Base-by-base conservation (phyloP, 1,140 invertebrate species). In the Drosophila nigrodunni region DNA sequence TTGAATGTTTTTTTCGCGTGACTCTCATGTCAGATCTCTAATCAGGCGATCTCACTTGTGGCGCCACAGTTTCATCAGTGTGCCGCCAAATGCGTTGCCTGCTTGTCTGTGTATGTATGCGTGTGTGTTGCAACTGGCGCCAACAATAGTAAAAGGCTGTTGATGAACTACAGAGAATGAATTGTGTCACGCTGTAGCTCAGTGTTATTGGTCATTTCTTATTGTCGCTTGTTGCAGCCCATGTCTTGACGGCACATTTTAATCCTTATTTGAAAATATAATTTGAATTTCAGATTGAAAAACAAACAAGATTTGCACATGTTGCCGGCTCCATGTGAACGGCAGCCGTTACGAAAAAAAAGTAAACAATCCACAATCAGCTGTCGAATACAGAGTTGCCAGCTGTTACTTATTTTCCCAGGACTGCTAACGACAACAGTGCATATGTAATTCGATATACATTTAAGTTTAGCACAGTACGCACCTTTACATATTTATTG, bases 21-120 rank as follows among this genome's bases (percentile, higher is more conserved):
- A 86, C 82, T 87, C 66, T 77, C 77, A 74, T 83, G 81, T 80
- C 78, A 67, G 78, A 86, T 81, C 71, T 87, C 49, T 74, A 69
- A 74, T 76, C 65, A 74, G 44, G 44, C 65, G 39, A 85, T 85
- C 81, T 85, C 50, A 73, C 55, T 76, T 37, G 71, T 68, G 76
- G 80, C 80, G 72, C 54, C 60, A 66, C 44, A 37, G 69, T 52
- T 64, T 39, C 39, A 79, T 79, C 77, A 79, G 74, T 77, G 72
- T 68, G 71, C 67, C 49, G 62, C 55, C 74, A 60, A 57, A 66
- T 73, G 74, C 18, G 57, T 62, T 69, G 37, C 47, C 67, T 46
- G 18, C 49, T 11, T 65, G n/a, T 64, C 5, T 39, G 3, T 39
- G 7, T 39, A 11, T 46, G 58, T n/a, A 2, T 44, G 15, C 60